phyloP scores from a whole-genome alignment of 2,797 vertebrate genomes.

The Taeniopygia guttata region DNA sequence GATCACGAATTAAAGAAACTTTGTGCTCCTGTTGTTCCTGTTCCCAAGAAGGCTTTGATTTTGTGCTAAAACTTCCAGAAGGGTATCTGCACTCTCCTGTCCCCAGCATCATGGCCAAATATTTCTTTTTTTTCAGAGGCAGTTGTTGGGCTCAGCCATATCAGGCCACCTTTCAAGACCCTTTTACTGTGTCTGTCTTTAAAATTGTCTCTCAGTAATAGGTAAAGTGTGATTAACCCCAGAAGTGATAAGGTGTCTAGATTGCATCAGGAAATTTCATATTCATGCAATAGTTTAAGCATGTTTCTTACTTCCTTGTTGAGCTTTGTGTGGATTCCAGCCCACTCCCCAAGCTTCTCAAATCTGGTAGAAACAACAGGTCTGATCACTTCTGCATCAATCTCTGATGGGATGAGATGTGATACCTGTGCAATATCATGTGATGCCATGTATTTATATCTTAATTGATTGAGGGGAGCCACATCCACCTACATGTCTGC shows the following conservation, averaged over 20 bases:
- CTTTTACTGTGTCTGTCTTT: not conserved
- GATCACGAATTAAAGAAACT: not conserved
- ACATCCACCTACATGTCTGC: accelerated
- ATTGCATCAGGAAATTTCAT: not conserved
- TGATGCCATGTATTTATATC: not conserved
- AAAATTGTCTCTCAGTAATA: not conserved
- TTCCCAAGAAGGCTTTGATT: not conserved
- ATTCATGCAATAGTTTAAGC: not conserved
- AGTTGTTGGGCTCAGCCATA: not conserved
- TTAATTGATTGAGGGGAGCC: not conserved
- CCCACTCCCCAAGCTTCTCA: not conserved
- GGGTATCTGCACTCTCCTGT: not conserved
- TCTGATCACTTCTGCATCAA: not conserved
- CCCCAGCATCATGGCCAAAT: not conserved
- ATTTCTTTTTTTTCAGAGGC: not conserved
- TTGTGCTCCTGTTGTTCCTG: not conserved
- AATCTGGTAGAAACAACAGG: not conserved
- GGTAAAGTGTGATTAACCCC: not conserved
- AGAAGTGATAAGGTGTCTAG: not conserved
- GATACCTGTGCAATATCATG: not conserved
- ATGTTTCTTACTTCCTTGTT: not conserved
- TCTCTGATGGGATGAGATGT: not conserved
- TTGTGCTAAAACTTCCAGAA: not conserved
- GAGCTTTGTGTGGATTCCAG: not conserved
- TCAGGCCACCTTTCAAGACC: not conserved